Evolutionary conservation across 2,888 invertebrate genomes (phyloP), one percentile per base, ranked within the genome.

Genomic region (Bursaphelenchus okinawaensis): DNA sequence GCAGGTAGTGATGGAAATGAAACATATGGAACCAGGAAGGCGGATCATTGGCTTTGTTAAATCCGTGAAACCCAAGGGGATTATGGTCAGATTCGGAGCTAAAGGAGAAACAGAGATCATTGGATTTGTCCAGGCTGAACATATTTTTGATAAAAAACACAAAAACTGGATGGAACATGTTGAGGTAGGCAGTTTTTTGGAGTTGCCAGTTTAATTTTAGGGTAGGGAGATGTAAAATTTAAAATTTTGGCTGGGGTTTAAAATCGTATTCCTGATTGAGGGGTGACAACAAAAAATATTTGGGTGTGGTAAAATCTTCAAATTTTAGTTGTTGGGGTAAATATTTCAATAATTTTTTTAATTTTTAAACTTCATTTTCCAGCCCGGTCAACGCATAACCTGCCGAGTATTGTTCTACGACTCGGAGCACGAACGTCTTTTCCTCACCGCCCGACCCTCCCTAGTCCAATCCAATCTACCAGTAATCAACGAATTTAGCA

Each of bases 341-440:
- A n/a, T n/a, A n/a, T n/a, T n/a, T n/a, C n/a, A n/a, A n/a, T n/a
- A n/a, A n/a, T 40, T 40, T 4, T 40, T 40, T 3, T 4, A 29
- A 40, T 4, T 40, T 40, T 40, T 40, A 16, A 40, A n/a, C n/a
- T 12, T 40, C 1, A 40, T 40, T 40, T 40, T 40, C 1, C 40
- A 40, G 40, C 12, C n/a, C 67, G 68, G 67, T 26, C 63, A 77
- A 65, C 68, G 68, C n/a, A 60, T 78, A 57, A 56, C 58, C 7
- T 73, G 73, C 24, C 76, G 79, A 20, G 72, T 80, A 1, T 67
- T 77, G 52, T 65, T 70, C 54, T 58, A 73, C 8, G 70, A 73
- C 20, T 55, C 69, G 7, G 67, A 75, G 9, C 55, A 66, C 9
- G 70, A 74, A 22, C 67, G 67, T 16, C 59, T 76, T 8, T 67